phyloP scores from a whole-genome alignment of 2,113 vertebrate genomes.

The Hepsetus odoe region DNA sequence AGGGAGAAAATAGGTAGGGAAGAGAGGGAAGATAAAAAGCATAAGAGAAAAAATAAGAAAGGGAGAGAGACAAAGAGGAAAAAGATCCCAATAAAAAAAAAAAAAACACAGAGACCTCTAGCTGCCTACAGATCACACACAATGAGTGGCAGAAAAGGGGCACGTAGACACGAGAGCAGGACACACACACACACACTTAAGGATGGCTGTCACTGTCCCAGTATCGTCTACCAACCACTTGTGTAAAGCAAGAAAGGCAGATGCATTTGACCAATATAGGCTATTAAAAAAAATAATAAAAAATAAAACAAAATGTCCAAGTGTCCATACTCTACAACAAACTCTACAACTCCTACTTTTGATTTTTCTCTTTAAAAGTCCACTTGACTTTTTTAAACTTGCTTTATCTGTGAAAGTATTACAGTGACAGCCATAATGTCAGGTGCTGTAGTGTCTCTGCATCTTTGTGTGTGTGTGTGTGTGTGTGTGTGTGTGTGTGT shows the following conservation, averaged over 20 bases:
- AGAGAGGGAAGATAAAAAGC: neutral
- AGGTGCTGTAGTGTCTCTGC: slow-evolving; percentile 53
- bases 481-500: slow-evolving; percentile 44
- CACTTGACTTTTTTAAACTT: too few species aligned
- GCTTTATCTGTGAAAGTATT: too few species aligned
- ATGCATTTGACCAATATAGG: neutral
- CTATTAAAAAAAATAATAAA: neutral
- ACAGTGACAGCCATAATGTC: slow-evolving; percentile 47
- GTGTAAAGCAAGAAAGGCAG: slow-evolving; percentile 20
- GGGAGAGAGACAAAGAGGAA: slow-evolving; percentile 63
- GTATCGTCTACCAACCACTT: slow-evolving; percentile 17
- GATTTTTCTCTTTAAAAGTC: too few species aligned
- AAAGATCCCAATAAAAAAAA: slow-evolving; percentile 84
- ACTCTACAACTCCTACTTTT: too few species aligned
- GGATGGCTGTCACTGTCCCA: slow-evolving; percentile 72
- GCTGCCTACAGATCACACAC: slow-evolving; percentile 95
- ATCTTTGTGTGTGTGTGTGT: slow-evolving; percentile 57
- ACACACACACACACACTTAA: slow-evolving; percentile 72
- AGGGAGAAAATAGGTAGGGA: neutral
- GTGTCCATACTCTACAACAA: neutral
- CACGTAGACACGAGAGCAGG: slow-evolving; percentile 84
- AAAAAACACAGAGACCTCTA: slow-evolving; percentile 88
- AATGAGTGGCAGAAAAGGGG: slow-evolving; percentile 90
- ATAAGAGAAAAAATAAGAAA: slow-evolving; percentile 54
- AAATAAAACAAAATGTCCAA: neutral